Evolutionary conservation across 2,888 invertebrate genomes (phyloP), one percentile per base, ranked within the genome.

Genomic region (Trichopoda pennipes): DNA sequence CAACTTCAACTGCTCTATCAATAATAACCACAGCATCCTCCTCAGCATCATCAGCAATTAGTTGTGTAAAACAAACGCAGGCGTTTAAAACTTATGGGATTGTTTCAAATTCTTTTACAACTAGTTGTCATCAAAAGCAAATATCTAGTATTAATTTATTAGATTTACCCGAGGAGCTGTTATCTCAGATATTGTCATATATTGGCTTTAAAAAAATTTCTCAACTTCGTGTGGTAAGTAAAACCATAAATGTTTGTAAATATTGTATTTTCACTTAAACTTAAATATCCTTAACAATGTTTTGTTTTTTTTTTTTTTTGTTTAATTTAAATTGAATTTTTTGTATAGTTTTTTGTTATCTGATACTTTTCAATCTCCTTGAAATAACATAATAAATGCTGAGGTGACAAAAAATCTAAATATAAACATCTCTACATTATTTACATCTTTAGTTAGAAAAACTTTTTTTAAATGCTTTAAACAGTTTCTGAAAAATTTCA

Each of bases 161-260:
- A 84, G 95, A 96, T 91, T 91, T 97, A 88, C 97, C 97, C 23
- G 93, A 94, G 85, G 97, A 97, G 92, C 92, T 97, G 85, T 91
- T 96, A 82, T 95, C 95, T 88, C 96, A 96, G 90, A 95, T 96
- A 85, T 93, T 96, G 86, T 92, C 94, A 84, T 94, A 94, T 88
- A 90, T 96, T 87, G 94, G 94, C 85, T 97, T 94, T 91, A 96
- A 96, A 90, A 94, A 93, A 89, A 94, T 96, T 86, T 95, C 95
- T 80, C 95, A 95, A 88, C 91, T 96, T 86, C 93, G 97, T 92
- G 93, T 94, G 92, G 97, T 97, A 92, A 94, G 93, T 93, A 69
- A 49, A 60, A 53, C 17, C 21, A 38, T n/a, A 19, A 58, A 42
- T 38, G 4, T 19, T 51, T 47, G 3, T 44, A 44, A n/a, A 44